These are phyloP conservation scores for Falco biarmicus DNA, from an alignment of 2,797 vertebrate genomes.

Conservation along the genomic window DNA sequence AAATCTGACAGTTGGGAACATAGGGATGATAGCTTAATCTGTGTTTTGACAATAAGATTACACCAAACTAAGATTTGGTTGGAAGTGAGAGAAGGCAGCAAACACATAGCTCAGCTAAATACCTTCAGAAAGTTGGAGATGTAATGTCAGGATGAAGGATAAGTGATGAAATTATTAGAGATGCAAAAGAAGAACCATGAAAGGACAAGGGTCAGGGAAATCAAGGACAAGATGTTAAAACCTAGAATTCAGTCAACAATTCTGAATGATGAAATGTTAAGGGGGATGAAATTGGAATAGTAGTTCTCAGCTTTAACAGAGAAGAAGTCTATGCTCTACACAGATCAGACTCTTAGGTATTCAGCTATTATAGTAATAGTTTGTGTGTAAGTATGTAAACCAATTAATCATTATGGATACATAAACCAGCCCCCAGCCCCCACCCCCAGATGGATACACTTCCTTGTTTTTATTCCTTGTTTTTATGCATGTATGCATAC, in stretches of 20 bases:
- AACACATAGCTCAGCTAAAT: not conserved
- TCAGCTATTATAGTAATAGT: not conserved
- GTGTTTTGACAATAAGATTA: not conserved
- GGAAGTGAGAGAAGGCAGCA: not conserved
- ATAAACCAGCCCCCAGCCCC: too few species aligned
- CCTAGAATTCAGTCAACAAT: not conserved
- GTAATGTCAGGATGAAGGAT: not conserved
- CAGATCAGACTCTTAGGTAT: not conserved
- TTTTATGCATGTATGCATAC: not conserved
- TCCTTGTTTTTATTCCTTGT: not conserved
- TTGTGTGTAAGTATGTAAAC: not conserved
- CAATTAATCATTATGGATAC: not conserved
- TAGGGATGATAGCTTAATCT: not conserved
- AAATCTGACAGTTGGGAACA: not conserved
- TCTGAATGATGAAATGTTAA: not conserved
- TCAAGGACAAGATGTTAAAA: slow-evolving; percentile 20
- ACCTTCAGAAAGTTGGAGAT: not conserved
- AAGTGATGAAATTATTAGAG: slow-evolving; percentile 1
- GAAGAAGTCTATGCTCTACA: not conserved
- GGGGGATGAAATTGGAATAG: not conserved
- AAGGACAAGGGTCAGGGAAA: slow-evolving; percentile 8
- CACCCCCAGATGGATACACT: not conserved
- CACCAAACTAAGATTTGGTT: not conserved
- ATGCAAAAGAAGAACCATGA: not conserved
- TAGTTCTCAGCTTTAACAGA: not conserved